Evolutionary conservation across 1,140 invertebrate genomes (phyloP), one percentile per base, ranked within the genome.

Genomic region (Nebria ingens): DNA sequence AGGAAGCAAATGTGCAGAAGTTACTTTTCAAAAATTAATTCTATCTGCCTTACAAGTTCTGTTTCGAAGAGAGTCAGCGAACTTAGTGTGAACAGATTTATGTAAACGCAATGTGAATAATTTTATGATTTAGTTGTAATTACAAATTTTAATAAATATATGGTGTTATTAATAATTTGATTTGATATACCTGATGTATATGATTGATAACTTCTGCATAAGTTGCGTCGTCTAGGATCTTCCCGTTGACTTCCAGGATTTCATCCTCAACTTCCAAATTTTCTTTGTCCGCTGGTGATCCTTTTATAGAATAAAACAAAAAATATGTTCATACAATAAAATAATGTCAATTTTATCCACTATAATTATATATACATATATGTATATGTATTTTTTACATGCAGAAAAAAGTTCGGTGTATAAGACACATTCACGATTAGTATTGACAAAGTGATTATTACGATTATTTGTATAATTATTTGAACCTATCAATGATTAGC

Each of bases 221-320:
- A 55, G 88, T 86, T 66, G 88, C 87, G 70, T 93, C 87, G 65
- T 94, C 89, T 63, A 96, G 73, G 38, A 83, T 86, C 55, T 85
- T 86, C 61, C 93, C 93, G 73, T 97, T 97, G 49, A 97, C 91
- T 76, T 96, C 91, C 71, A 97, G 78, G 68, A 97, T 97, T 74
- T 97, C 93, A 76, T 97, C 93, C 51, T 89, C 91, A 63, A 95
- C 84, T 75, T 96, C 91, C 73, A 96, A 76, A 68, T 84, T 85
- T 71, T 96, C 92, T 72, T 87, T 87, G 73, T 96, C 93, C 29
- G 92, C 93, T 56, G 93, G 91, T 59, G 93, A 93, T 50, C 89
- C 89, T 92, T 69, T n/a, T n/a, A n/a, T n/a, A n/a, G n/a, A n/a
- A n/a, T n/a, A n/a, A 51, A 50, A 65, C 54, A 56, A 29, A 61